A percentile compares a stretch with the other conserved stretches of the same genome.
Conservation (phyloP, 2,888 invertebrate species). For the Mactromeris polynyma region DNA sequence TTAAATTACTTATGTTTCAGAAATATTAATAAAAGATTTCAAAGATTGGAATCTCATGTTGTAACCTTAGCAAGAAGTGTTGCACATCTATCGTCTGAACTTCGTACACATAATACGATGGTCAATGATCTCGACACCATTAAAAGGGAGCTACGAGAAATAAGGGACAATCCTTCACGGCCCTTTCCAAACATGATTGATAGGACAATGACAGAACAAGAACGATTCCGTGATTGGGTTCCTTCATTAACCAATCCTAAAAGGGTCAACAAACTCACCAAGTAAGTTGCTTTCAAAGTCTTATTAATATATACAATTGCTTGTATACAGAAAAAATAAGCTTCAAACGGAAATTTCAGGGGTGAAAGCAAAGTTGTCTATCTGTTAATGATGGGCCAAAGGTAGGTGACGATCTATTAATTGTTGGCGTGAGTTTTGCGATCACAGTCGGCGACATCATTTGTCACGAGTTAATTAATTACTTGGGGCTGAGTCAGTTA, state of each 20-base stretch:
- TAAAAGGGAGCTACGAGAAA: constrained; percentile 93
- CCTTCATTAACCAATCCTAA: constrained; percentile 93
- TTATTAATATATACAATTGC: not conserved
- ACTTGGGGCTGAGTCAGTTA: no score
- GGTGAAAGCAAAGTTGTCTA: no score
- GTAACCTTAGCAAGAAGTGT: constrained; percentile 96
- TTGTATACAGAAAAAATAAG: not conserved
- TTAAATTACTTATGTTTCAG: constrained; percentile 84
- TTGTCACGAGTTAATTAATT: no score
- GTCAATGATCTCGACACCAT: constrained; percentile 96
- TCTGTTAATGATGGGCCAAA: no score
- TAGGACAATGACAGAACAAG: constrained; percentile 77
- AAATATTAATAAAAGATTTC: constrained; percentile 95
- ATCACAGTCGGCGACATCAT: no score
- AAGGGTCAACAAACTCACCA: constrained; percentile 94
- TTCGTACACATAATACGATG: constrained; percentile 95
- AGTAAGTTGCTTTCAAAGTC: constrained; percentile 87
- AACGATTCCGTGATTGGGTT: constrained; percentile 86
- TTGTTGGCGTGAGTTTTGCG: no score
- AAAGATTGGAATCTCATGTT: constrained; percentile 95
- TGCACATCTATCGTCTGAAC: constrained; percentile 96
- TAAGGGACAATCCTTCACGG: constrained; percentile 84
- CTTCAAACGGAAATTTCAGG: no score
- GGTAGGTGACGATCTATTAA: no score
- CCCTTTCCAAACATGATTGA: constrained; percentile 57